phyloP scores from a whole-genome alignment of 2,113 vertebrate genomes.

The Menura novaehollandiae region DNA sequence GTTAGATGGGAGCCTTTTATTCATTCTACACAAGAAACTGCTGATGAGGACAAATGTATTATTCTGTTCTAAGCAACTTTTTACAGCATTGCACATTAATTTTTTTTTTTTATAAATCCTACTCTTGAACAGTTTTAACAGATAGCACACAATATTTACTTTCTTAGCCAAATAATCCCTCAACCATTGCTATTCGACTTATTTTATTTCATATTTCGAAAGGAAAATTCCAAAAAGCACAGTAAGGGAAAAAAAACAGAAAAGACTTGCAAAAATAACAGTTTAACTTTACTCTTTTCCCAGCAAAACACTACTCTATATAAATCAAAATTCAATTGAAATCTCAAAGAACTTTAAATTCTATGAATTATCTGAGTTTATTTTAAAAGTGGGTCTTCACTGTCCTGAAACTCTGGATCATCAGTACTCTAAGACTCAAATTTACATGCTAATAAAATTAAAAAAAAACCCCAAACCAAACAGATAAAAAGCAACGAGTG shows the following conservation, averaged over 20 bases:
- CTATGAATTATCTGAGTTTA: background rate
- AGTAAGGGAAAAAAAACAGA: background rate
- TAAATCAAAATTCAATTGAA: background rate
- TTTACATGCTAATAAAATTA: background rate
- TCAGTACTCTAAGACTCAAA: background rate
- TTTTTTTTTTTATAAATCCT: background rate
- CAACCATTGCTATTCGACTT: background rate
- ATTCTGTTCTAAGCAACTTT: background rate
- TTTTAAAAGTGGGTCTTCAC: background rate
- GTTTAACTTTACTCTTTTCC: background rate
- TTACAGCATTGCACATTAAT: background rate
- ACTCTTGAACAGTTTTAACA: background rate
- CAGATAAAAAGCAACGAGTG: background rate
- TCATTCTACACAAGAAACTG: background rate
- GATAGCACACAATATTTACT: background rate
- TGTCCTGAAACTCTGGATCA: background rate
- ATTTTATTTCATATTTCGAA: background rate
- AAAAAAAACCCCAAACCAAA: background rate
- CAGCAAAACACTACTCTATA: background rate
- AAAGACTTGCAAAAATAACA: background rate
- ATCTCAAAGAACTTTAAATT: background rate
- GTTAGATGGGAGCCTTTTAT: background rate
- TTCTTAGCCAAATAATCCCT: background rate
- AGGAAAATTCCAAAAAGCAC: background rate
- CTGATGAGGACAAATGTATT: background rate